Percentiles rank a stretch among this genome's conserved stretches.
phyloP scores from a whole-genome alignment of 2,113 vertebrate genomes.

The Donacobius atricapilla region DNA sequence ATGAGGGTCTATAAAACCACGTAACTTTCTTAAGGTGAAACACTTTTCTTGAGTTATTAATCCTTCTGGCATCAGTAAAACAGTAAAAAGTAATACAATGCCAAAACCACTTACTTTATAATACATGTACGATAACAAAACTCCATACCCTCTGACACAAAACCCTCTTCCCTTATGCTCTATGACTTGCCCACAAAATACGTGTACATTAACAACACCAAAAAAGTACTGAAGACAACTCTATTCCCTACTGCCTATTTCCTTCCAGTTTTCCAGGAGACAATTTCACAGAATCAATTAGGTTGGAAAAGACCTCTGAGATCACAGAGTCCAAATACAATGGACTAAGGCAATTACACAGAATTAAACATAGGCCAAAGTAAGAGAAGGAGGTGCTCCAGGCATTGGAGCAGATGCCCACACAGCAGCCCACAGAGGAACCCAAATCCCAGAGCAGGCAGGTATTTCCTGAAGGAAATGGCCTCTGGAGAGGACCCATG shows the following conservation, averaged over 20 bases:
- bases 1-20: background rate
- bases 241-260: background rate
- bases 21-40: background rate
- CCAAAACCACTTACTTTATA: background rate
- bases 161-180: background rate
- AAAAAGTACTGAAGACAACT: background rate
- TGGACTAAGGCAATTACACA: background rate
- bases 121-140: background rate
- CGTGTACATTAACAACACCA: background rate
- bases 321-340: accelerated
- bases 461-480: background rate
- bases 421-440: background rate
- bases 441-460: background rate
- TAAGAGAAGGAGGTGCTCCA: background rate
- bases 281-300: background rate
- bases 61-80: background rate
- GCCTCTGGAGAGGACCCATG: background rate
- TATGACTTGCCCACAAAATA: background rate
- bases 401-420: background rate
- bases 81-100: background rate
- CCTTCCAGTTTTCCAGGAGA: background rate
- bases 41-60: background rate
- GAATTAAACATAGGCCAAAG: background rate
- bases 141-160: background rate
- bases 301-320: background rate